Base-by-base conservation (phyloP, 2,888 invertebrate genomes). In the Unio pictorum region DNA sequence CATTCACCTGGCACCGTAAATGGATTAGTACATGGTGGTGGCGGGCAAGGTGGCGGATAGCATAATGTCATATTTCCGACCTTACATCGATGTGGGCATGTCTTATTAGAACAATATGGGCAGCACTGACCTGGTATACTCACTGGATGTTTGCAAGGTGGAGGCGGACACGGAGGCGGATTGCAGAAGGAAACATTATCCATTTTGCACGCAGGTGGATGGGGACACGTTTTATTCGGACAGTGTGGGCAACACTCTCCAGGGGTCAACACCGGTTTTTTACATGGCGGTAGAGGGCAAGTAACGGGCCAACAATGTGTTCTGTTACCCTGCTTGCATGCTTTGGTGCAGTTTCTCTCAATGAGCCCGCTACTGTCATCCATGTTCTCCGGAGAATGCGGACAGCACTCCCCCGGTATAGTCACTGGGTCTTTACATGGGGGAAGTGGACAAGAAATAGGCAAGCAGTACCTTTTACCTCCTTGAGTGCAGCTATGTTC, bases 231-330 rank as follows among this genome's bases (percentile, higher is more conserved):
- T 28, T n/a, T 20, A 20, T 18, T 34, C 11, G 73, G 73, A 30
- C 73, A 73, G 64, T 73, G 71, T 45, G 66, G 60, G 56, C 74
- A 74, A 45, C 74, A 74, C 57, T 71, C 74, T 8, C 74, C 74
- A 5, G 62, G 63, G 4, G 68, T 68, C 28, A 61, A 55, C 55
- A 71, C 74, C 6, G 71, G 68, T 20, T 61, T 11, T n/a, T 63
- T 61, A 68, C 74, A 74, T 18, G 64, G 66, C 23, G 66, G 66
- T 17, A 64, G 64, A 26, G 74, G 74, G 55, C 74, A 74, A 7
- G 74, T 71, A 54, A 74, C 67, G 28, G 66, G 71, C 18, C 68
- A 64, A 26, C 74, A 74, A 45, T 45, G 45, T 3, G 45, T 45
- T 45, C 3, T 45, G 15, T 45, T 45, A 45, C 45, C 45, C 45